Percentiles rank a stretch among this genome's conserved stretches.
phyloP scores from a whole-genome alignment of 2,797 vertebrate genomes.

The Alfaro cultratus region DNA sequence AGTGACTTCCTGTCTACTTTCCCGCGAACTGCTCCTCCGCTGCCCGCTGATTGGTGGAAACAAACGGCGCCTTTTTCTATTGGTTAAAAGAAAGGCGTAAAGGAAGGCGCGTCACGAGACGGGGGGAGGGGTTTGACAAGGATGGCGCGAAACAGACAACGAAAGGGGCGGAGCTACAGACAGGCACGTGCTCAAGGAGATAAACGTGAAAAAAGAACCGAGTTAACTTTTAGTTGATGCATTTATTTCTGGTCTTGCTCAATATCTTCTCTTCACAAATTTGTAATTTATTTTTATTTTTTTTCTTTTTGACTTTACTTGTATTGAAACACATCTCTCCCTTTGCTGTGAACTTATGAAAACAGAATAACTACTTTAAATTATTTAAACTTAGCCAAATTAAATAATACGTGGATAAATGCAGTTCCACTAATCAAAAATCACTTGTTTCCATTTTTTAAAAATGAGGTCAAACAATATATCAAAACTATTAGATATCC shows the following conservation, averaged over 20 bases:
- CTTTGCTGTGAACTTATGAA: not conserved
- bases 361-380: not conserved
- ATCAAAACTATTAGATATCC: not conserved
- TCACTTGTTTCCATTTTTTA: not conserved
- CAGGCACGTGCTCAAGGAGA: not conserved
- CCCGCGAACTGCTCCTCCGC: constrained; percentile 34
- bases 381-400: not conserved
- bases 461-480: not conserved
- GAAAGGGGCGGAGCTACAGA: constrained; percentile 14
- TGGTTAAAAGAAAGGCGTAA: not conserved
- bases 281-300: not conserved
- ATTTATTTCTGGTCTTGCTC: not conserved
- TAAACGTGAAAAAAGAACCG: not conserved
- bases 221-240: not conserved
- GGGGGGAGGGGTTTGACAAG: constrained; percentile 33
- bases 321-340: too few species aligned
- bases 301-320: not conserved
- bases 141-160: constrained; percentile 79
- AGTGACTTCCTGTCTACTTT: constrained; percentile 57
- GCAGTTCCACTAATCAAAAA: not conserved
- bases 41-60: constrained; percentile 64
- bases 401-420: too few species aligned
- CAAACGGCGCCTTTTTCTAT: not conserved
- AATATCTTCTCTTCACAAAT: not conserved
- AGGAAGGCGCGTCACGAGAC: not conserved